These are phyloP conservation scores for Poeciliopsis retropinna DNA, from an alignment of 2,113 vertebrate species.

Conservation along the genomic window DNA sequence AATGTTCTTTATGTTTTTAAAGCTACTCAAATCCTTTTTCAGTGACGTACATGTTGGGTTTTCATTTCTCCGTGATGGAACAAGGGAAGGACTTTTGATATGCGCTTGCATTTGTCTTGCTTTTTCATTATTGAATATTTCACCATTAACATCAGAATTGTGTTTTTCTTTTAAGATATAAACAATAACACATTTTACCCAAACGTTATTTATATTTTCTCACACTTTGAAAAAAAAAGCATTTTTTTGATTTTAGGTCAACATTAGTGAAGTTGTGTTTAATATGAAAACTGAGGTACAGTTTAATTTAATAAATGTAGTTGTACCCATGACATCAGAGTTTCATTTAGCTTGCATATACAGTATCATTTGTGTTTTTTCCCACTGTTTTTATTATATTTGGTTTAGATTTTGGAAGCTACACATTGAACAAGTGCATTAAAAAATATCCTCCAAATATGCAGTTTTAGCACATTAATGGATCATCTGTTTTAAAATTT, in stretches of 20 bases:
- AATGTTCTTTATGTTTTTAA: too few species aligned
- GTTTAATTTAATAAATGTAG: neutral
- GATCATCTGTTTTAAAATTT: constrained; percentile 38
- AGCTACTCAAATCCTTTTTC: too few species aligned
- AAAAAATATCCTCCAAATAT: constrained; percentile 25
- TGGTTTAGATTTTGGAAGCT: constrained; percentile 30
- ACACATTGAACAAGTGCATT: constrained; percentile 28
- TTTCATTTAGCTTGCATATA: constrained; percentile 31
- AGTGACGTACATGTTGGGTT: too few species aligned
- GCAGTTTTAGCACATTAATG: constrained; percentile 13
- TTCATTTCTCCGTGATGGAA: too few species aligned
- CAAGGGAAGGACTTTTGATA: too few species aligned
- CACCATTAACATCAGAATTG: neutral
- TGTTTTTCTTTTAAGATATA: neutral
- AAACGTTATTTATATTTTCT: neutral
- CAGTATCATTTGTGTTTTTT: constrained; percentile 20
- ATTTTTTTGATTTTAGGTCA: constrained; percentile 7
- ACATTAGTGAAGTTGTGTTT: constrained; percentile 40
- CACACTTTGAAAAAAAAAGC: neutral
- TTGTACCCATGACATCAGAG: constrained; percentile 15
- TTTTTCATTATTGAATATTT: constrained; percentile 2
- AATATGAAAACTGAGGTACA: constrained; percentile 20
- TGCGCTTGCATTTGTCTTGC: neutral
- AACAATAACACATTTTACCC: neutral
- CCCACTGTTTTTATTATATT: neutral